Evolutionary conservation across 2,113 vertebrate species (phyloP), one percentile per base, ranked within the genome.

Genomic region (Rhodinocichla rosea): DNA sequence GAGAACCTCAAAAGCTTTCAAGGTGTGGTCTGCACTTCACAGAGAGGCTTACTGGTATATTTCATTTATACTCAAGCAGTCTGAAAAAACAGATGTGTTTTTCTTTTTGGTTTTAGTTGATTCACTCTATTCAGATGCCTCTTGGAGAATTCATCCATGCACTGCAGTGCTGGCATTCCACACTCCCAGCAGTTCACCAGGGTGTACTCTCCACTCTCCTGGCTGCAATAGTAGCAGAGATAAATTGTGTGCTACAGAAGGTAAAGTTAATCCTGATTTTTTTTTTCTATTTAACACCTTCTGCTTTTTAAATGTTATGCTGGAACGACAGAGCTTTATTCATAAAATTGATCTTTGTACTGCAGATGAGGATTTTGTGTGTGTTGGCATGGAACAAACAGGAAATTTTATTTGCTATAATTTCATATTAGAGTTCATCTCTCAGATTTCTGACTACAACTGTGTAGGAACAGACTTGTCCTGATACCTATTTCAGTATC

Each of bases 191-290:
- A 10, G 85, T 98, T 78, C 97, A 98, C 81, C 95, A 84, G 3
- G 98, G 98, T 8, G 83, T 99, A 32, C 97, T 99, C 67, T 99
- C 99, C 10, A 99, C 98, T 16, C 87, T 99, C 40, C 97, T 98
- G 18, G 99, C 99, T 3, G 97, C 98, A 14, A 93, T 98, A 53
- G 70, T 99, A 33, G 98, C 99, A 40, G 99, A 99, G 90, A 98
- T 98, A 53, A 98, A 92, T 68, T 95, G 97, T 76, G 45, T 69
- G 20, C 97, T 99, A 4, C 98, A 97, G 59, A 99, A 99, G 98
- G 99, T 99, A 97, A 97, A 71, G 42, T 82, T 68, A 60, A 79
- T 84, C n/a, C 33, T 81, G n/a, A 50, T 13, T 89, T 59, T 30
- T 56, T 60, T 55, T 75, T 75, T 55, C 53, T 16, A 10, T 63